Evolutionary conservation across 53 echinoderm and acorn worm genomes (phyloP), one percentile per base, ranked within the genome.

Genomic region (Patiria pectinifera): DNA sequence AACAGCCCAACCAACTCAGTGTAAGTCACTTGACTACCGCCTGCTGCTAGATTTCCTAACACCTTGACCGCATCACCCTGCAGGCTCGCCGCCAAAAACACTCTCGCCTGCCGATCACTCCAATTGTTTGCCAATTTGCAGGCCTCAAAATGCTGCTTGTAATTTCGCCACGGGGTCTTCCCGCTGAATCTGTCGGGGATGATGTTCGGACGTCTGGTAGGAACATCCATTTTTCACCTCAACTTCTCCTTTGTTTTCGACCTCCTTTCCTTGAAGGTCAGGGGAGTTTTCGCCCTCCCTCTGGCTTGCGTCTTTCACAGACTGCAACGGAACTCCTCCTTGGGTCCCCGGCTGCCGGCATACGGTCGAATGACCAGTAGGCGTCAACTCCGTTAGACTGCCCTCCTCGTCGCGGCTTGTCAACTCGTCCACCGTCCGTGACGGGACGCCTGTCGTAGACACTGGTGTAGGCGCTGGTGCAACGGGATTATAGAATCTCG

Each of bases 161-260:
- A 91, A 14, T 63, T 49, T 24, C 71, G 21, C 82, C 91, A 91
- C 3, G 83, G 82, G 12, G 49, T 82, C 48, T 91, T 91, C n/a
- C 83, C 91, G 60, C 49, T 71, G 47, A 82, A 91, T 47, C 83
- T 62, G 47, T 91, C 91, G 7, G 91, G 91, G 35, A 82, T 23
- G 70, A 91, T 91, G 35, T 82, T 91, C 25, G 91, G 91, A 35
- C 83, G 25, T 62, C 62, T 83, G 26, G 61, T 83, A 78, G 78
- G 45, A 26, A 35, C 78, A 78, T 3, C 70, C 70, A 14, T 0
- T 12, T 18, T 16, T 70, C 70, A 70, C 19, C 70, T 4, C 70
- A 21, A 18, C 18, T 18, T 70, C 19, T 70, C 70, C 14, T 35
- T 35, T 35, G 4, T 70, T 70, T 18, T 70, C 78, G 78, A 44